Conservation (phyloP, 2,113 vertebrate species). For the Cyrtonyx montezumae region DNA sequence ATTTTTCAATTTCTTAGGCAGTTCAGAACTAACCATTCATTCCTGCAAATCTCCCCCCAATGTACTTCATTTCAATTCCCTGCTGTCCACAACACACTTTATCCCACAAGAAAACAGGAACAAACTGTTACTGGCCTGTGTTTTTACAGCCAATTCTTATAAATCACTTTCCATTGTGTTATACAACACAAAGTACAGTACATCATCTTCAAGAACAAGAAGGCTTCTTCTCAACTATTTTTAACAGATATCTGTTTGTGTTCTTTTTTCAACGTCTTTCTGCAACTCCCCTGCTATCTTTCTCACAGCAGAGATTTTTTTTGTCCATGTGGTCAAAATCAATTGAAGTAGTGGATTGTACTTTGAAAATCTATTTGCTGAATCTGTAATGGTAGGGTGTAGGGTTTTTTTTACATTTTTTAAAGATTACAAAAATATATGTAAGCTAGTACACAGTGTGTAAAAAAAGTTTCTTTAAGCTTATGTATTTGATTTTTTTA, state of each 20-base stretch:
- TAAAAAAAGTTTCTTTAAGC: neutral
- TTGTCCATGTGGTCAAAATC: neutral
- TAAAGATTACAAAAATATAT: neutral
- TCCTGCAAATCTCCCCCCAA: neutral
- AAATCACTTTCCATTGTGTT: constrained; percentile 63
- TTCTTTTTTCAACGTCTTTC: neutral
- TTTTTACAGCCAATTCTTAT: constrained; percentile 57
- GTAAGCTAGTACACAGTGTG: neutral
- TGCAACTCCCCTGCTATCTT: neutral
- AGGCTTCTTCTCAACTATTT: constrained; percentile 22
- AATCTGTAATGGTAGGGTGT: accelerated
- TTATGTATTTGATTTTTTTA: neutral
- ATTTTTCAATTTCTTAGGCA: constrained; percentile 29
- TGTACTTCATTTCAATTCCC: constrained; percentile 25
- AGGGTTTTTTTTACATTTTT: neutral
- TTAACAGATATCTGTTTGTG: constrained; percentile 34
- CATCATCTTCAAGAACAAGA: constrained; percentile 43
- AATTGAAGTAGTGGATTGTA: neutral
- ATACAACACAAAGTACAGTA: constrained; percentile 48
- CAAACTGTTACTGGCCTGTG: constrained; percentile 56
- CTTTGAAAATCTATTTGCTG: neutral
- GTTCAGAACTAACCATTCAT: neutral
- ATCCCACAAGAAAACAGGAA: constrained; percentile 48
- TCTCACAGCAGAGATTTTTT: neutral
- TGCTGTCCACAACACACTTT: neutral